Evolutionary conservation across 2,113 vertebrate species (phyloP), one percentile per base, ranked within the genome.

Genomic region (Dicerorhinus sumatrensis): DNA sequence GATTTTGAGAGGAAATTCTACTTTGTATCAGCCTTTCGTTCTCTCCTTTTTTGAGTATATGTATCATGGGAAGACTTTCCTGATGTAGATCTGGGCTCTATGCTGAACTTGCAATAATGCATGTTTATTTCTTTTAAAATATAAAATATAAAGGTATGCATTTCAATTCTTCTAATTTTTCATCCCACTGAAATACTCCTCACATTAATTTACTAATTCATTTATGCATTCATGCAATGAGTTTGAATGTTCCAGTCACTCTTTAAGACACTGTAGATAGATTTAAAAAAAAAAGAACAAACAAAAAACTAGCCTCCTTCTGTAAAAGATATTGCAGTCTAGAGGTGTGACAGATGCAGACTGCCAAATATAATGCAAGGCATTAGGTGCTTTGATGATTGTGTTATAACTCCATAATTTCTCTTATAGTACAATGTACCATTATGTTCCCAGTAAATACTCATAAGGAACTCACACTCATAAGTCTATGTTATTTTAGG

Each of bases 91-190:
- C 16, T 81, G 27, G 31, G 5, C 20, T 79, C 3, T 39, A 20
- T 42, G 6, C 6, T 97, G 56, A n/a, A 39, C 27, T 84, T 91
- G 51, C 6, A 67, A 36, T 73, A 33, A 48, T 51, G 13, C 9
- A 56, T 60, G 42, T 4, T 42, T 72, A 83, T 67, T 94, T 75
- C 60, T 73, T 87, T 90, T 84, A 65, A 29, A 76, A 80, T 77
- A 31, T 72, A 81, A 96, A 92, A 87, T 70, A 72, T 6, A 60
- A 88, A 96, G 33, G 25, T 29, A 67, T 65, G 11, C 9, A 33
- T 93, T 81, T 95, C 27, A 70, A 12, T 70, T 94, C 48, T 82
- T 96, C 75, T 81, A 54, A 72, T 58, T 70, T 89, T 51, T 21
- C 29, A 89, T 85, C 58, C 25, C 48, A 31, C 17, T 97, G 16